These are phyloP conservation scores for Theocolax elegans DNA, from an alignment of 1,140 invertebrate genomes.

Conservation along the genomic window DNA sequence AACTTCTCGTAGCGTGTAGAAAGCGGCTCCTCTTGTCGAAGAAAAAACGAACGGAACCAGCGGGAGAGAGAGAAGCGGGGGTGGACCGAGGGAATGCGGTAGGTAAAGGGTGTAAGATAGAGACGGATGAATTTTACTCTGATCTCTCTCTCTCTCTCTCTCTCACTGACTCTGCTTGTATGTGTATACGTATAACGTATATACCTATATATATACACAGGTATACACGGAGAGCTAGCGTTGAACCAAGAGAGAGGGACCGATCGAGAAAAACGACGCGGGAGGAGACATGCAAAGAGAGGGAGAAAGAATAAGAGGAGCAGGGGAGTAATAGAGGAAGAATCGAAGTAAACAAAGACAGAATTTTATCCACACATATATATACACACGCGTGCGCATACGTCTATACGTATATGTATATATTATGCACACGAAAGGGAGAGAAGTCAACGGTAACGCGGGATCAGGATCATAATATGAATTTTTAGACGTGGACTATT, in stretches of 20 bases:
- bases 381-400: no score
- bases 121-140: conserved; percentile 1
- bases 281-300: conserved; percentile 31
- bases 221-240: background rate
- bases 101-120: conserved; percentile 39
- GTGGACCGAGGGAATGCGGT: conserved; percentile 34
- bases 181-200: no score
- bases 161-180: no score
- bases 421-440: background rate
- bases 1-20: conserved; percentile 32
- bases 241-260: conserved; percentile 24
- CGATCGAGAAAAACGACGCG: conserved; percentile 24
- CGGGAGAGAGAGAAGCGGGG: conserved; percentile 1
- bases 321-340: conserved; percentile 18
- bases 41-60: conserved; percentile 30
- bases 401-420: background rate
- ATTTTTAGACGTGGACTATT: no score
- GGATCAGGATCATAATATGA: no score
- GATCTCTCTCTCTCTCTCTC: background rate
- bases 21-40: conserved; percentile 25
- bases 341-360: conserved; percentile 29
- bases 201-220: no score
- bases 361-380: no score
- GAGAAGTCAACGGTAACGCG: no score
- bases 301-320: conserved; percentile 31